Base-by-base conservation (phyloP, 1,140 invertebrate species). In the Drosophila varians region DNA sequence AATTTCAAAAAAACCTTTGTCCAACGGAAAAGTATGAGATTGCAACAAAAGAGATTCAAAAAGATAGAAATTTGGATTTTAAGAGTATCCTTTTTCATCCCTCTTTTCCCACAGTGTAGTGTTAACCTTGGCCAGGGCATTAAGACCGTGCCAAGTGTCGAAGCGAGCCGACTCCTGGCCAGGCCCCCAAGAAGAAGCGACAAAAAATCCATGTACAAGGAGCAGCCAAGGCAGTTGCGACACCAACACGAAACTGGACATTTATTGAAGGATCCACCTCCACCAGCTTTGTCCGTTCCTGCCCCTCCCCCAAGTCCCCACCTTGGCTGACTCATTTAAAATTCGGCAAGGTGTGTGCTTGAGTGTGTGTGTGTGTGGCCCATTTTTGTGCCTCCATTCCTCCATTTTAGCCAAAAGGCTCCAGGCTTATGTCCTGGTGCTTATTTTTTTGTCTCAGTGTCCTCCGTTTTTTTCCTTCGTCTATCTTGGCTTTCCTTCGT, bases 101-200 rank as follows among this genome's bases (percentile, higher is more conserved):
- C 34, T 38, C 11, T 38, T 73, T 48, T 47, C 64, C n/a, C 42
- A 47, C 28, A 0, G 4, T 21, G 26, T 4, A 2, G 38, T 14
- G 77, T 60, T 86, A 86, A 74, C 80, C 80, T 86, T 86, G 80
- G 82, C 57, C 54, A 64, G 74, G 62, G 82, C 80, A 80, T 86
- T 86, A 73, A 86, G 87, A 86, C 76, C 80, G 61, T 86, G 80
- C 79, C 80, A 84, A 84, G 80, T 86, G 76, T 74, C 52, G 46
- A 70, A 52, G 3, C 25, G 42, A 36, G 16, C 48, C 14, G 42
- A 43, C 38, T 43, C 58, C 66, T 54, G 74, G 76, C 61, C 65
- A 53, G 77, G 71, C 62, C 71, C 55, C 55, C 58, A 28, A 52
- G 19, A 61, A 54, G n/a, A 9, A 18, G 7, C 8, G 28, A 4